Evolutionary conservation across 2,113 vertebrate genomes (phyloP), one percentile per base, ranked within the genome.

Genomic region (Trichomycterus rosablanca): DNA sequence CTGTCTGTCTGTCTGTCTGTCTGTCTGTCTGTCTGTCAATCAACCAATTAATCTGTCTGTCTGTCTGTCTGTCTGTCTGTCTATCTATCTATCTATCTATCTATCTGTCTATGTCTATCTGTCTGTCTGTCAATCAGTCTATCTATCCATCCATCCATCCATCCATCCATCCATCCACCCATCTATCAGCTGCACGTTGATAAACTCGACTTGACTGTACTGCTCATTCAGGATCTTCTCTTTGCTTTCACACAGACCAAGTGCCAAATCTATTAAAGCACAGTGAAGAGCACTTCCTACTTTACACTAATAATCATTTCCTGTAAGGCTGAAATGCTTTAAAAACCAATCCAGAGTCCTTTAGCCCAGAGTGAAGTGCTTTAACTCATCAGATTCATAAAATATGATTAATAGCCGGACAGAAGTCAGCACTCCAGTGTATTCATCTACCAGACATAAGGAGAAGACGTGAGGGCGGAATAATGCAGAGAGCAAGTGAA

Each of bases 401-500:
- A 15, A 45, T 1, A 43, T 35, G 20, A 55, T 56, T 39, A 49
- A 37, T 8, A 14, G 39, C 14, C 18, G 2, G 12, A 11, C 14
- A 6, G 20, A 64, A 48, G 22, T 19, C 15, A 64, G n/a, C 32
- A 48, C 32, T 55, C 4, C 3, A 37, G 30, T 23, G 19, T 15
- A 46, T 44, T 32, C 11, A 9, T 18, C 20, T 20, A 30, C 55
- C 7, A 11, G 20, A 46, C 42, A 55, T 46, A 48, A 56, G 40
- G 50, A 37, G 30, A 22, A 28, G 34, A 52, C 43, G 58, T 37
- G 40, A 63, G 40, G 30, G 32, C 3, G 16, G 52, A 65, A 48
- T 37, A 43, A 56, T 56, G 52, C 37, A 12, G 16, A 52, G 55
- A 52, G 51, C 53, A 51, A 71, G n/a, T 52, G 43, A 62, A 20